Base-by-base conservation (phyloP, 1,140 invertebrate genomes). In the Euwallacea fornicatus region DNA sequence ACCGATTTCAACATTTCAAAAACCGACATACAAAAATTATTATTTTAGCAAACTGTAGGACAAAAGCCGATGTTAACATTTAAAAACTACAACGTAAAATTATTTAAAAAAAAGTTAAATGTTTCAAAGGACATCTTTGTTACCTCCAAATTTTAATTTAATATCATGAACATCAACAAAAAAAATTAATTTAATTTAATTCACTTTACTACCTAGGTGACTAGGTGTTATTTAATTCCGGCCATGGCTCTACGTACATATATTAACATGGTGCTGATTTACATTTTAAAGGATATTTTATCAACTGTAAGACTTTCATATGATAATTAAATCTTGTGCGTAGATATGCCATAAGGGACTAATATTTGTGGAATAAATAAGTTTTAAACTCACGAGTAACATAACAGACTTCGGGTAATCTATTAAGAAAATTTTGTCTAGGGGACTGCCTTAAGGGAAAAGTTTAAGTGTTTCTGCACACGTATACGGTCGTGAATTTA, bases 381-480 rank as follows among this genome's bases (percentile, higher is more conserved):
- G 53, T 65, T 71, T 59, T 64, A 56, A 71, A 71, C 69, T 62
- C 16, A 64, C 21, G 21, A 33, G 21, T 56, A 59, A 54, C 60
- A 71, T 15, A 71, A 71, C 69, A 71, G 55, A 65, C 69, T 71
- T 64, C 64, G 41, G 54, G 43, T 64, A 64, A 71, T 71, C 69
- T 71, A 71, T 71, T 71, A 71, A 71, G 69, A 71, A 71, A 64
- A 71, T 71, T 71, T 71, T 47, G 53, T 65, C n/a, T 63, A 58
- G 53, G 59, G 44, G 41, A 71, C 33, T 50, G 61, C 69, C 61
- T 64, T 62, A 21, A 58, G 44, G 66, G 47, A 63, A 69, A 69
- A 42, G 11, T 68, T 68, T 41, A 65, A 65, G 67, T 61, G 60
- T 62, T 55, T 63, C 67, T 16, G 50, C 47, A 63, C 53, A 69